Evolutionary conservation across 2,888 invertebrate species (phyloP), one percentile per base, ranked within the genome.

Genomic region (Caradrina clavipalpis): DNA sequence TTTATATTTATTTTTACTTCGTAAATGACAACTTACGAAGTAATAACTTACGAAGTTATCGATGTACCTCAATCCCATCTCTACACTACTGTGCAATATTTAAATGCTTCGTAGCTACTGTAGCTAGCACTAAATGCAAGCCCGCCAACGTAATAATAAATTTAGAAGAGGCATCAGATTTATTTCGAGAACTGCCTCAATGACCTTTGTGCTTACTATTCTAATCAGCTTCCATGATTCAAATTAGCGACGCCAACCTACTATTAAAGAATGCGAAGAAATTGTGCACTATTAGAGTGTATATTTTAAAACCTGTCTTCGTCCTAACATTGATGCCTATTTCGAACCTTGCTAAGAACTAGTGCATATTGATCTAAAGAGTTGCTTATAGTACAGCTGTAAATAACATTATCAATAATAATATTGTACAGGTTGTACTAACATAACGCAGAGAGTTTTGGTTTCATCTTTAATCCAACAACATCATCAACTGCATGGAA

Each of bases 71-170:
- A 11, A 54, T 72, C 76, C 51, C 87, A 82, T 45, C 88, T 83
- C 87, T 89, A 88, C 60, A 60, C 55, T 8, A 67, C 54, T 15
- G 47, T 64, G 54, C 31, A 66, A 58, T 60, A 68, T 77, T 76
- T 78, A 73, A 80, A 74, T 78, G 77, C 76, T 80, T 84, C 73
- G 89, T 85, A 89, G 87, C 86, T 81, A 80, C 84, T 73, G 89
- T 85, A 89, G 87, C 86, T 80, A 81, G 76, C 79, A 84, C 86
- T 85, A 82, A 88, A 88, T 80, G 87, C 83, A 84, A 75, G 81
- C 84, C 87, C 88, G 86, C 89, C 90, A 89, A 90, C 91, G 88
- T 88, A 76, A 84, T 86, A 78, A 90, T 92, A 91, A 91, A 91
- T 92, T 86, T 61, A 76, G 70, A 86, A 70, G 82, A 87, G 73